Conservation (phyloP, 1,140 invertebrate species). For the Drosophila bifasciata region DNA sequence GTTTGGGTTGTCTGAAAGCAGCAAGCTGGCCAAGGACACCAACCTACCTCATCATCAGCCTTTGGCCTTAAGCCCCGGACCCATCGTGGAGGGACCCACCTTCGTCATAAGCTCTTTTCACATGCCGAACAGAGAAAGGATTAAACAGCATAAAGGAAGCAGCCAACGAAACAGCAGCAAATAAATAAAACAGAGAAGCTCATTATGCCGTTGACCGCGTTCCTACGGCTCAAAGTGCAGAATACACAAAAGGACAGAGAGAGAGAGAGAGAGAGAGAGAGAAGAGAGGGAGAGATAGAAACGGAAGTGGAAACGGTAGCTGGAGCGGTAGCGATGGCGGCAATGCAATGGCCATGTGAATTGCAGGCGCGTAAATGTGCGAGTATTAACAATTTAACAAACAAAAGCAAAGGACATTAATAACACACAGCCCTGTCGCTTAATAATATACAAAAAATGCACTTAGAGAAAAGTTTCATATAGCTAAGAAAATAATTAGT, state of each 20-base stretch:
- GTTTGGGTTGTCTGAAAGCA: constrained; percentile 7
- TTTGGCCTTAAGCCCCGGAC: too few relatives aligned
- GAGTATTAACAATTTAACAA: constrained; percentile 51
- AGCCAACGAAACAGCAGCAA: constrained; percentile 23
- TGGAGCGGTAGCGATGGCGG: constrained; percentile 1
- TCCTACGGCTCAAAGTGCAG: constrained; percentile 42
- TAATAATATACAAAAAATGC: constrained; percentile 30
- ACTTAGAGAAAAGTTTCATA: too few relatives aligned
- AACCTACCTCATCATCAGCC: constrained; percentile 8
- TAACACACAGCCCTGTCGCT: constrained; percentile 34
- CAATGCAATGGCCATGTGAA: constrained; percentile 32
- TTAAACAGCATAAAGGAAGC: constrained; percentile 51
- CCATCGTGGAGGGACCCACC: not conserved
- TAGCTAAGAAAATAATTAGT: too few relatives aligned
- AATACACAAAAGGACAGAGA: too few relatives aligned
- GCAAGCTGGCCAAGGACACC: not conserved
- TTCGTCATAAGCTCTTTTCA: constrained; percentile 7
- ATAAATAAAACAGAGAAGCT: constrained; percentile 46
- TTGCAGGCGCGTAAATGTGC: constrained; percentile 39
- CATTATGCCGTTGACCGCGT: constrained; percentile 54
- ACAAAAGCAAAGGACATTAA: constrained; percentile 50
- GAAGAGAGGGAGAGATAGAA: too few relatives aligned
- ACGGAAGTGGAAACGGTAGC: too few relatives aligned
- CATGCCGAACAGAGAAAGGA: constrained; percentile 42
- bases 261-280: too few relatives aligned